Conservation (phyloP, 2,113 vertebrate genomes). For the Rhinolophus ferrumequinum region DNA sequence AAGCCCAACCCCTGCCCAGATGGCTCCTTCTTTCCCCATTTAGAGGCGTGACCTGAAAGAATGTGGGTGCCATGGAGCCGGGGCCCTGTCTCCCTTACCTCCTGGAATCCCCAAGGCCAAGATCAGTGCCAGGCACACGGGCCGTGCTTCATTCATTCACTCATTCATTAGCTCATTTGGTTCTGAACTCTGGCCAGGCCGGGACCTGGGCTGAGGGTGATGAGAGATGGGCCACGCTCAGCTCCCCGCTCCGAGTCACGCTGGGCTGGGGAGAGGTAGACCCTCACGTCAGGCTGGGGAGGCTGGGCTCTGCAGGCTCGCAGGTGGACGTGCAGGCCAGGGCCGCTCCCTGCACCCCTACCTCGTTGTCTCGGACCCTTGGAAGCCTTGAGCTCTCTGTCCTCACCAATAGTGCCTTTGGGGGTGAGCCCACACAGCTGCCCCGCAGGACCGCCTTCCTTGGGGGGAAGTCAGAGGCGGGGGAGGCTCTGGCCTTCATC, state of each 20-base stretch:
- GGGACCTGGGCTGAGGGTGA: not conserved
- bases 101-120: not conserved
- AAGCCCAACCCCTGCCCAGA: not conserved
- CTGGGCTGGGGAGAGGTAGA: not conserved
- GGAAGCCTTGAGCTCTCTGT: not conserved
- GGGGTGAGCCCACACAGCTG: too few relatives aligned
- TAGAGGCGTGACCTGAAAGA: not conserved
- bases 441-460: not conserved
- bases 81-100: not conserved
- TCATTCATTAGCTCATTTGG: not conserved
- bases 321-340: rapidly evolving
- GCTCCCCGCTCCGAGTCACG: not conserved
- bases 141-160: not conserved
- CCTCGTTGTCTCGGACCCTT: not conserved
- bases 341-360: not conserved
- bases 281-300: not conserved
- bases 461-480: not conserved
- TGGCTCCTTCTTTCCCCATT: not conserved
- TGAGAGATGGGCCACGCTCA: not conserved
- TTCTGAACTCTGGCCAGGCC: not conserved
- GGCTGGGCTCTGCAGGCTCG: not conserved
- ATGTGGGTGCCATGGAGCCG: rapidly evolving
- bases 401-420: not conserved
- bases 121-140: not conserved
- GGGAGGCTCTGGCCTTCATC: not conserved